These are phyloP conservation scores for Cepaea nemoralis DNA, from an alignment of 1,140 invertebrate species.

Conservation along the genomic window DNA sequence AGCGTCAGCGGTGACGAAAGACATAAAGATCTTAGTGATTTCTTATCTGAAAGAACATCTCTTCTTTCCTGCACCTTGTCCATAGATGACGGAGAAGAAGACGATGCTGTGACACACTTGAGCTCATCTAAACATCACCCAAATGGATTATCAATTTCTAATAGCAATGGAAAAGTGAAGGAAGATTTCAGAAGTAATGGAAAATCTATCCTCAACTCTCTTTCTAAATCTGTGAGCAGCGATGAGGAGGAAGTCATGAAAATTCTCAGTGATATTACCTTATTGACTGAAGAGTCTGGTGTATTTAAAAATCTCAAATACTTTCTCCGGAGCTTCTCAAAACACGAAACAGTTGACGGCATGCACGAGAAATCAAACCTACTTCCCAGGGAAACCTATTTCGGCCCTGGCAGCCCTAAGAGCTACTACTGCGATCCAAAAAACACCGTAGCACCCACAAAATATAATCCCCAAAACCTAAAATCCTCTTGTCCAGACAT, in stretches of 20 bases:
- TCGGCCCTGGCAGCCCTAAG: constrained; percentile 38
- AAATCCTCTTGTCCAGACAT: background rate
- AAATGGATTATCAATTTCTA: background rate
- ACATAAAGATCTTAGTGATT: constrained; percentile 31
- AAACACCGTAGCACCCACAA: background rate
- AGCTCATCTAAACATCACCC: constrained; percentile 19
- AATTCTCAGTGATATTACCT: constrained; percentile 31
- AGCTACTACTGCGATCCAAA: background rate
- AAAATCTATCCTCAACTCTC: constrained; percentile 26
- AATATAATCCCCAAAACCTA: background rate
- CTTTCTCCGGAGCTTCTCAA: constrained; percentile 33
- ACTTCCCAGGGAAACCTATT: constrained; percentile 38
- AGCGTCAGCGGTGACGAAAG: background rate
- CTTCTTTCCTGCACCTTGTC: constrained; percentile 39
- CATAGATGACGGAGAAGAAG: constrained; percentile 27
- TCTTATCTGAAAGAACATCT: constrained; percentile 34
- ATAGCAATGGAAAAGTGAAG: constrained; percentile 30
- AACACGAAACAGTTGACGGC: background rate
- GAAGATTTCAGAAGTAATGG: constrained; percentile 33
- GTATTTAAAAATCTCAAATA: constrained; percentile 39
- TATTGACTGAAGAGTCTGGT: constrained; percentile 36
- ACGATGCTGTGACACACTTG: constrained; percentile 15
- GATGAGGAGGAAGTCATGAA: constrained; percentile 30
- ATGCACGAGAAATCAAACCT: constrained; percentile 26
- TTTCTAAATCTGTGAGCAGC: constrained; percentile 23